Conservation (phyloP, 2,888 invertebrate species). For the Leptarthrus brevirostris region DNA sequence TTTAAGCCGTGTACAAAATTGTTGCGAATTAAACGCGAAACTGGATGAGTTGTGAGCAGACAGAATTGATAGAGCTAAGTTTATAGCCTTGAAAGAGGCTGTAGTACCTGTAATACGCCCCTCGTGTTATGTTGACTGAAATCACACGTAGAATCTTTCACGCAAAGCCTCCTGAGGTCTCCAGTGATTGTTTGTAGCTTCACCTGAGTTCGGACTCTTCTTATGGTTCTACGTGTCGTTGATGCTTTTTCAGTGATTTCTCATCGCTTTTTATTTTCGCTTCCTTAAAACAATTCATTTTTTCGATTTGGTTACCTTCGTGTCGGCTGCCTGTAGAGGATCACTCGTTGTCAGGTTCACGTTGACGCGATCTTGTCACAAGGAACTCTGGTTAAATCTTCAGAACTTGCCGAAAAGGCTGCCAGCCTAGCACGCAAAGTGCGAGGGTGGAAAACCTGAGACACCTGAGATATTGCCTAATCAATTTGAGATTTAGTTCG, state of each 20-base stretch:
- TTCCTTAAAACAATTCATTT: neutral
- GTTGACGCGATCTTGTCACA: constrained; percentile 48
- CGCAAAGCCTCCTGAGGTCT: constrained; percentile 38
- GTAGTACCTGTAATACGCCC: neutral
- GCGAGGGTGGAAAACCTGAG: constrained; percentile 39
- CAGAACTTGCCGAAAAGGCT: constrained; percentile 43
- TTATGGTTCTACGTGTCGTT: constrained; percentile 52
- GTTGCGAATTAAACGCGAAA: constrained; percentile 13
- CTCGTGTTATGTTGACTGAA: neutral
- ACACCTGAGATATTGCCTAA: constrained; percentile 20
- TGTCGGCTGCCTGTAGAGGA: constrained; percentile 19
- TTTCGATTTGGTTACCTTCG: constrained; percentile 20
- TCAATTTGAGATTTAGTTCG: neutral
- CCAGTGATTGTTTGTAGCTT: neutral
- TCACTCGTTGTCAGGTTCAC: constrained; percentile 36
- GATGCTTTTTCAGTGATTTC: constrained; percentile 53
- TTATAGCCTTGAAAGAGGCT: constrained; percentile 1
- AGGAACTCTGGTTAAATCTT: constrained; percentile 19
- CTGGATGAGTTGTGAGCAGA: neutral
- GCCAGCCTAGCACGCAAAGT: constrained; percentile 16
- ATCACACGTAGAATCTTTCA: constrained; percentile 47
- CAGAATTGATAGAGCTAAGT: neutral
- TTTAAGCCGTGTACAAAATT: constrained; percentile 6
- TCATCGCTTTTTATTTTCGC: constrained; percentile 9
- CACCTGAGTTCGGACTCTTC: constrained; percentile 45